Evolutionary conservation across 2,888 invertebrate genomes (phyloP).

Genomic region (Rapana venosa): DNA sequence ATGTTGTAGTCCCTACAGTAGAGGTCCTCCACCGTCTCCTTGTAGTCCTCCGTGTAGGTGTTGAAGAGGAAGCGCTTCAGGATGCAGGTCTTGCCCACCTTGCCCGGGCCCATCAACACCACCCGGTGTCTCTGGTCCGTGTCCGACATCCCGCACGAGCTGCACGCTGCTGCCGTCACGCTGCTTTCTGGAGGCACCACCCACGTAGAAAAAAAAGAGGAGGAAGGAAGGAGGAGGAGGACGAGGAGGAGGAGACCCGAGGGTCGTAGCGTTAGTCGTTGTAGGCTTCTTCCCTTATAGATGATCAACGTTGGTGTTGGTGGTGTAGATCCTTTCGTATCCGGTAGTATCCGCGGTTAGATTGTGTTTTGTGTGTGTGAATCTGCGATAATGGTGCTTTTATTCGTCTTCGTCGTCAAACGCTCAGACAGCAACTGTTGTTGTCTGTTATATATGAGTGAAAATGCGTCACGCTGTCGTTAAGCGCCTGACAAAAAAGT

Average conservation of each 20-base stretch:
- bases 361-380: not conserved
- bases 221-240: not conserved
- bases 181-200: not conserved
- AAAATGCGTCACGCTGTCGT: too few relatives aligned
- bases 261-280: not conserved
- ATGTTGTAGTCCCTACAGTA: constrained; percentile 91
- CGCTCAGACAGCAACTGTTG: too few relatives aligned
- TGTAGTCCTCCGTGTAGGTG: constrained; percentile 93
- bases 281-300: not conserved
- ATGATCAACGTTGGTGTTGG: not conserved
- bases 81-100: constrained; percentile 96
- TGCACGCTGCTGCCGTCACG: constrained; percentile 7
- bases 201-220: not conserved
- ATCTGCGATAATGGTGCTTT: too few relatives aligned
- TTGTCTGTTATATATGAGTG: too few relatives aligned
- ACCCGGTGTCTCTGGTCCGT: constrained; percentile 85
- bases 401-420: too few relatives aligned
- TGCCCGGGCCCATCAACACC: constrained; percentile 89
- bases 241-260: not conserved
- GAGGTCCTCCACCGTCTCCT: constrained; percentile 97
- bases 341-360: not conserved
- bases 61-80: constrained; percentile 94
- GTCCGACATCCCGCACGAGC: constrained; percentile 65
- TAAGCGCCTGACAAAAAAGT: too few relatives aligned
- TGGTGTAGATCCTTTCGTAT: not conserved